Evolutionary conservation across 1,140 invertebrate genomes (phyloP).

Genomic region (Aphelenchoides fujianensis): DNA sequence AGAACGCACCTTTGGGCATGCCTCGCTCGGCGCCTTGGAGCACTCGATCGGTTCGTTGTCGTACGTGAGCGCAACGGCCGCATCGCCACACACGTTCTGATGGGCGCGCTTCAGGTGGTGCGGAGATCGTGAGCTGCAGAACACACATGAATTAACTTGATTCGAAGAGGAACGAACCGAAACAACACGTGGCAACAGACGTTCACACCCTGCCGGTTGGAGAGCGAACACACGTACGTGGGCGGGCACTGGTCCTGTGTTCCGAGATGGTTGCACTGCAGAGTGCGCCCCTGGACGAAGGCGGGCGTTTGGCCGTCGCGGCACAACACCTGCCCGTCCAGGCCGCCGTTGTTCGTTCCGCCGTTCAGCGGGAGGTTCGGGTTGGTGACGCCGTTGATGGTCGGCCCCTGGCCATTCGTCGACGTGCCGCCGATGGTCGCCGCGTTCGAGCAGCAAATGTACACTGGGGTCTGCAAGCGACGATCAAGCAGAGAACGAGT

Average conservation of each 20-base stretch:
- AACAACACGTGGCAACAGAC: constrained; percentile 45
- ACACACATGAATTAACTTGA: no score
- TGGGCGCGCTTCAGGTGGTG: neutral
- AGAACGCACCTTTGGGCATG: constrained; percentile 1
- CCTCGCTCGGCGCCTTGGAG: neutral
- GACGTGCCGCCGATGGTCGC: no score
- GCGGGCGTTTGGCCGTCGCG: constrained; percentile 42
- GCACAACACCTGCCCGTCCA: constrained; percentile 35
- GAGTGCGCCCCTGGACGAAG: constrained; percentile 31
- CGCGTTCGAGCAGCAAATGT: constrained; percentile 49
- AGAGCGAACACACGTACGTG: constrained; percentile 39
- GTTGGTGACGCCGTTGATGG: constrained; percentile 19
- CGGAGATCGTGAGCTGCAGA: constrained; percentile 4
- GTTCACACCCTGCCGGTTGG: constrained; percentile 42
- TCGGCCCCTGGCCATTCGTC: no score
- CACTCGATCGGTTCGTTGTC: neutral
- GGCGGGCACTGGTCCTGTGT: constrained; percentile 37
- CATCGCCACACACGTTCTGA: neutral
- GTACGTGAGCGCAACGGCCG: neutral
- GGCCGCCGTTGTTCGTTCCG: neutral
- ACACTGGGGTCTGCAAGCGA: constrained; percentile 41
- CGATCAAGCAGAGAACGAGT: no score
- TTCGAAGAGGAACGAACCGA: no score
- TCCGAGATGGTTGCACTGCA: constrained; percentile 18
- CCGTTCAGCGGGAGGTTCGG: constrained; percentile 4